These are phyloP conservation scores for Esox lucius DNA, from an alignment of 2,797 vertebrate species.

Conservation along the genomic window DNA sequence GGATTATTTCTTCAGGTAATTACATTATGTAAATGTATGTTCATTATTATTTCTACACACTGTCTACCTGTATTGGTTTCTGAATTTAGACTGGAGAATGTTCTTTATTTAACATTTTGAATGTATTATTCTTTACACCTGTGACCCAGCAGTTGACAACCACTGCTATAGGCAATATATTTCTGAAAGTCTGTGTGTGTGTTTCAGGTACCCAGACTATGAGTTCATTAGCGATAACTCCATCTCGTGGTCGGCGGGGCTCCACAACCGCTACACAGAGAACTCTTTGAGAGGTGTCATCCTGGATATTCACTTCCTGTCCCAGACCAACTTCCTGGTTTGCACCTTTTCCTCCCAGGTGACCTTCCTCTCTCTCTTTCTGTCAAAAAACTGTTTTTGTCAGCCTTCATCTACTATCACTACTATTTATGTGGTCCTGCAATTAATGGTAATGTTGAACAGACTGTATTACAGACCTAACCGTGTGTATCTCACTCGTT, in stretches of 20 bases:
- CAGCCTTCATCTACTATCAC: no score
- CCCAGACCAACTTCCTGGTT: conserved; percentile 95
- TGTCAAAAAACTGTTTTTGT: not conserved
- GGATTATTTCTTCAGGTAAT: no score
- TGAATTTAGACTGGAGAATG: no score
- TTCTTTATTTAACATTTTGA: not conserved
- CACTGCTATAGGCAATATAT: not conserved
- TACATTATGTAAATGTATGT: no score
- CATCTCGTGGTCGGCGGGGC: conserved; percentile 98
- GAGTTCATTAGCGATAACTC: conserved; percentile 99
- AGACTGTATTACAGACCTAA: no score
- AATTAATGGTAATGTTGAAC: no score
- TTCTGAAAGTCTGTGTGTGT: not conserved
- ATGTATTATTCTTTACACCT: not conserved
- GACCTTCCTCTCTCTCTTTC: not conserved
- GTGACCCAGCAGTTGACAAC: no score
- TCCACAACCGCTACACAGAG: conserved; percentile 96
- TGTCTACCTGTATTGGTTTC: no score
- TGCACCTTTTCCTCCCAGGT: conserved; percentile 99
- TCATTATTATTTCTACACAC: no score
- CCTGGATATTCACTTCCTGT: conserved; percentile 96
- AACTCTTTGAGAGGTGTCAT: conserved; percentile 96
- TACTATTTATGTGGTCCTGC: not conserved
- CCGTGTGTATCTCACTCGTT: no score
- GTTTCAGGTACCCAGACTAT: conserved; percentile 88